Evolutionary conservation across 2,113 vertebrate species (phyloP).

Genomic region (Chaetops frenatus): DNA sequence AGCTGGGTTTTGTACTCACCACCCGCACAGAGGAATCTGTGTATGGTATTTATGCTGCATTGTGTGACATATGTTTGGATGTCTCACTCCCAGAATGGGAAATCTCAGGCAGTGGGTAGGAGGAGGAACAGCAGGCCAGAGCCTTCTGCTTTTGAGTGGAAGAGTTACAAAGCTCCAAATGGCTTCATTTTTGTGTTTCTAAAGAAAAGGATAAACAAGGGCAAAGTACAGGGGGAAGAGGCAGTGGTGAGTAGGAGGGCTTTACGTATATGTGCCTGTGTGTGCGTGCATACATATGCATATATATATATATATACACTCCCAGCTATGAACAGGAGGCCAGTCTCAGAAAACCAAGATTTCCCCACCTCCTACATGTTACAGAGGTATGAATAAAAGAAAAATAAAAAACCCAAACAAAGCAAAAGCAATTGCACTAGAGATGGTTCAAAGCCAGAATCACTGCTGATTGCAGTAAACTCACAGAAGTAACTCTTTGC

Average conservation of each 20-base stretch:
- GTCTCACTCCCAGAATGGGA: not conserved
- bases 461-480: not conserved
- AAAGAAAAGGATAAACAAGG: constrained; percentile 19
- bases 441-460: not conserved
- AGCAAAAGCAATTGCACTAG: not conserved
- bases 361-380: not conserved
- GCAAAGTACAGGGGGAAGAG: not conserved
- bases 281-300: not conserved
- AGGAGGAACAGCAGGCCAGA: constrained; percentile 35
- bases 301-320: not conserved
- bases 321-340: not conserved
- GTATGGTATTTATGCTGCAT: not conserved
- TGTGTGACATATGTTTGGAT: constrained; percentile 6
- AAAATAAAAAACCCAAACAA: not conserved
- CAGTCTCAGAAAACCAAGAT: not conserved
- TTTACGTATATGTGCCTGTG: not conserved
- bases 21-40: not conserved
- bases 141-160: not conserved
- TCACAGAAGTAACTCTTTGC: not conserved
- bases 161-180: not conserved
- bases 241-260: not conserved
- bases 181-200: not conserved
- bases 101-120: not conserved
- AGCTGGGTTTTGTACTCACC: not conserved
- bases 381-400: not conserved